Evolutionary conservation across 2,888 invertebrate genomes (phyloP).

Genomic region (Operophtera brumata): DNA sequence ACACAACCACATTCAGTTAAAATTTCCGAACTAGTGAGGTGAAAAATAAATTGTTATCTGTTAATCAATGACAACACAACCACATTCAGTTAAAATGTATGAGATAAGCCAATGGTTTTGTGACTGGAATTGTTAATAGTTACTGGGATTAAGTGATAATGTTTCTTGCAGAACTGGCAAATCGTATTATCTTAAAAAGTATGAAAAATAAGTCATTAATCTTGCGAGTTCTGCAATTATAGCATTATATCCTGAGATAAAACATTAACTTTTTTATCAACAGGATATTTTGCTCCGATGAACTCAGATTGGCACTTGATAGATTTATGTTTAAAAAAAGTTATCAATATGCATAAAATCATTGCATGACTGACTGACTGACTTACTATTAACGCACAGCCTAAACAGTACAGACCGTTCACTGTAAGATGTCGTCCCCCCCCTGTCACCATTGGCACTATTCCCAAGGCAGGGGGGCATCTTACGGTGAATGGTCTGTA

Average conservation of each 20-base stretch:
- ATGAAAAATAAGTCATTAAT: not conserved
- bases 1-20: too few relatives aligned
- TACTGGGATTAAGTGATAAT: not conserved
- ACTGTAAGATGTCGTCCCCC: too few relatives aligned
- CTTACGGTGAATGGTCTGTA: too few relatives aligned
- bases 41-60: too few relatives aligned
- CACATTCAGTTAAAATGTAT: constrained; percentile 5
- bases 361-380: too few relatives aligned
- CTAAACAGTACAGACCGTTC: too few relatives aligned
- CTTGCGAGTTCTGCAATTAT: constrained; percentile 4
- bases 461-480: too few relatives aligned
- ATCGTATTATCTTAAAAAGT: not conserved
- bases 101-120: constrained; percentile 6
- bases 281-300: constrained; percentile 16
- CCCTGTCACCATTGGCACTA: too few relatives aligned
- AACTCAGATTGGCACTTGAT: not conserved
- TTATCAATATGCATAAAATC: too few relatives aligned
- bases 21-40: too few relatives aligned
- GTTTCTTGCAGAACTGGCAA: constrained; percentile 5
- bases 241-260: constrained; percentile 5
- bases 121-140: not conserved
- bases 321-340: too few relatives aligned
- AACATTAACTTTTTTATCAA: not conserved
- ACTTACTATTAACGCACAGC: too few relatives aligned
- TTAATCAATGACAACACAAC: not conserved